phyloP scores from a whole-genome alignment of 1,140 invertebrate species.

The Anoplolepis gracilipes region DNA sequence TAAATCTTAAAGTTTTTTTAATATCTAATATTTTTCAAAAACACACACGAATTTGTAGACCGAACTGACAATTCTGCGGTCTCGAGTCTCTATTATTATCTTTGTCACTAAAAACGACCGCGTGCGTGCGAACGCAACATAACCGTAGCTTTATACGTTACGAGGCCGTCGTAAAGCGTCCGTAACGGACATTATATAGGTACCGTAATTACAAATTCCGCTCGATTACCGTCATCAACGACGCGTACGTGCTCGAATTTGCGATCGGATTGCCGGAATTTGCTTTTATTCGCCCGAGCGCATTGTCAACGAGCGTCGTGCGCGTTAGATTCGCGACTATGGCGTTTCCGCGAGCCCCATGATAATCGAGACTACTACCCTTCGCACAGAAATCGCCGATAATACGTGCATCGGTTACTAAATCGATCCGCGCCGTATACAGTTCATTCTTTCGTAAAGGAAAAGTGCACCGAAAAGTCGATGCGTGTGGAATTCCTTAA shows the following conservation, averaged over 20 bases:
- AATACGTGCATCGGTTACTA: constrained; percentile 60
- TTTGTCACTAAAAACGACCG: constrained; percentile 27
- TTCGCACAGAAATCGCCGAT: constrained; percentile 28
- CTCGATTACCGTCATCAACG: constrained; percentile 70
- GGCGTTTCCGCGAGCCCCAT: constrained; percentile 13
- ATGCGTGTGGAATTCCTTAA: neutral
- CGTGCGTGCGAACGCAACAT: constrained; percentile 38
- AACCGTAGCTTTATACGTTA: constrained; percentile 68
- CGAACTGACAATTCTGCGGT: neutral
- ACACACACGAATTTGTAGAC: neutral
- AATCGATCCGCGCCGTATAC: neutral
- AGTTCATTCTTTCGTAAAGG: constrained; percentile 7
- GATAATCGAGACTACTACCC: constrained; percentile 60
- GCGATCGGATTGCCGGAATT: constrained; percentile 70
- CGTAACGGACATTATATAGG: constrained; percentile 56
- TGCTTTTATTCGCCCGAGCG: constrained; percentile 68
- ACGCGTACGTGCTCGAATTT: constrained; percentile 70
- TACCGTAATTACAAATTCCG: constrained; percentile 73
- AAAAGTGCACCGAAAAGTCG: neutral
- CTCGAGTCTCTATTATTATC: constrained; percentile 5
- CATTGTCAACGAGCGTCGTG: constrained; percentile 60
- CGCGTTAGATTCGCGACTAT: constrained; percentile 44
- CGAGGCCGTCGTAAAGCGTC: constrained; percentile 54
- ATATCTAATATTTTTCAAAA: no score
- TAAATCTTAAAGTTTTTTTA: neutral